These are phyloP conservation scores for Lynx canadensis DNA, from an alignment of 2,113 vertebrate species.

Conservation along the genomic window DNA sequence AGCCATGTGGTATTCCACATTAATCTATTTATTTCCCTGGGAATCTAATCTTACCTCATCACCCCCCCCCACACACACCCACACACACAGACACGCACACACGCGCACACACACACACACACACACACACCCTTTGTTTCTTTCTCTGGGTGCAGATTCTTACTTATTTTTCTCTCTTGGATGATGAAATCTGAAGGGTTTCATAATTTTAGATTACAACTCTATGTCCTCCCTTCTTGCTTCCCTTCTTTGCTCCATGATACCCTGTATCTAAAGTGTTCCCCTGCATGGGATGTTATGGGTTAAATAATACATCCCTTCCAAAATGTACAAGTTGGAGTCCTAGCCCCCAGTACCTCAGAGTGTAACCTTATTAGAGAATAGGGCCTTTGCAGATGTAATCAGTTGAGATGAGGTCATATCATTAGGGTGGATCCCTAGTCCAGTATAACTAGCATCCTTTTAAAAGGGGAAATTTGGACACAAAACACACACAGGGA, in stretches of 20 bases:
- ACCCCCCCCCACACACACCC: neutral
- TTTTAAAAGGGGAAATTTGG: neutral
- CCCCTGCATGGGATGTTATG: neutral
- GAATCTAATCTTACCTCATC: neutral
- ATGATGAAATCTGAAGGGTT: neutral
- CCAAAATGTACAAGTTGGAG: neutral
- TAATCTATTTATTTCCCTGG: rapidly evolving
- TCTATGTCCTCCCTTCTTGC: neutral
- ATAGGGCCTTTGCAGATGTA: neutral
- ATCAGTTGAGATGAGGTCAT: constrained; percentile 2
- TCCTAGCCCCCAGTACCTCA: neutral
- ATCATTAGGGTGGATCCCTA: neutral
- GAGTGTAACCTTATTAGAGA: neutral
- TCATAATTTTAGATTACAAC: neutral
- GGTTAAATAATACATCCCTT: neutral
- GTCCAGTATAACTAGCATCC: neutral
- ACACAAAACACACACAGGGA: neutral
- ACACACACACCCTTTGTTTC: neutral
- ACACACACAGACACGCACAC: neutral
- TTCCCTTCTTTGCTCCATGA: neutral
- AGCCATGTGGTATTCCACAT: neutral
- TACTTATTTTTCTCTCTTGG: neutral
- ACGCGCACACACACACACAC: neutral
- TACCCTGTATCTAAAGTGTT: neutral
- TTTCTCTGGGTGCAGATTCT: neutral